Conservation (phyloP, 2,888 invertebrate genomes). For the Agonum fuliginosum region DNA sequence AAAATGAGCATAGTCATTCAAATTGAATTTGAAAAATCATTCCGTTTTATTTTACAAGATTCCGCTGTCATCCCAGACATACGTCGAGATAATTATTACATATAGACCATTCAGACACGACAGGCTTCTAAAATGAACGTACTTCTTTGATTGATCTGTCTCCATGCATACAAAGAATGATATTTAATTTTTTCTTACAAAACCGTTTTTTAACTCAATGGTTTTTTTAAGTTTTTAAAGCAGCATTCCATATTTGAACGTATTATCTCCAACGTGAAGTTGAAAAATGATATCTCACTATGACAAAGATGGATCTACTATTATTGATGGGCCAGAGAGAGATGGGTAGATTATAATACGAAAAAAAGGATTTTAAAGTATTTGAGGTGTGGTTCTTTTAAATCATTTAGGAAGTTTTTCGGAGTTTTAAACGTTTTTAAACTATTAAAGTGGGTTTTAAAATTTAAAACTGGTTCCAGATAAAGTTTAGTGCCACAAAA, state of each 20-base stretch:
- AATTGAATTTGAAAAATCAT: constrained; percentile 73
- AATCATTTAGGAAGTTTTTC: constrained; percentile 27
- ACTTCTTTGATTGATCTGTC: constrained; percentile 29
- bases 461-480: constrained; percentile 20
- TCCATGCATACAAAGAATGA: constrained; percentile 62
- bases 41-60: constrained; percentile 60
- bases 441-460: constrained; percentile 20
- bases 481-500: no score
- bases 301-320: constrained; percentile 52
- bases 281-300: constrained; percentile 54
- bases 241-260: constrained; percentile 58
- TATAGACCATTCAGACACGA: constrained; percentile 3
- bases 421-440: constrained; percentile 8
- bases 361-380: constrained; percentile 58
- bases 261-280: constrained; percentile 48
- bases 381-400: constrained; percentile 54
- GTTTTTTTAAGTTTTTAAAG: constrained; percentile 39
- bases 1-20: constrained; percentile 73
- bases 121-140: background rate
- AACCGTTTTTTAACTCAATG: constrained; percentile 60
- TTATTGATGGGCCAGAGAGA: background rate
- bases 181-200: constrained; percentile 64
- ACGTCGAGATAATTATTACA: constrained; percentile 46
- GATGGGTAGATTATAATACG: constrained; percentile 46
- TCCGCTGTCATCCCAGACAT: constrained; percentile 48